These are phyloP conservation scores for Tiliqua scincoides DNA, from an alignment of 2,113 vertebrate species.

Conservation along the genomic window DNA sequence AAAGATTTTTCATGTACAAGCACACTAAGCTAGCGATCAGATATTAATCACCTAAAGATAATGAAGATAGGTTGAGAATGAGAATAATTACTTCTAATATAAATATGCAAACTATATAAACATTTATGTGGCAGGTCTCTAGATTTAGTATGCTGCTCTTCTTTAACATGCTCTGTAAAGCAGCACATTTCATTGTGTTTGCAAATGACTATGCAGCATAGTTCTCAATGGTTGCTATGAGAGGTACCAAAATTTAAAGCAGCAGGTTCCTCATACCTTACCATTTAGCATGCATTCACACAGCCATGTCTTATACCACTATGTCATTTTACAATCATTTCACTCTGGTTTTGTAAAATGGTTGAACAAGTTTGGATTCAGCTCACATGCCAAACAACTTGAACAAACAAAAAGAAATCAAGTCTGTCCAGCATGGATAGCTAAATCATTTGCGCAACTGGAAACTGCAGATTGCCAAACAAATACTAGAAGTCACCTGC, in stretches of 20 bases:
- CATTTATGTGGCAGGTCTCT: not conserved
- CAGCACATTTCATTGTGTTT: not conserved
- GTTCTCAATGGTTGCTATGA: constrained; percentile 1
- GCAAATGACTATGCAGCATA: not conserved
- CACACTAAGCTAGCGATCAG: not conserved
- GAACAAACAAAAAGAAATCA: not conserved
- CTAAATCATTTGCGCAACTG: not conserved
- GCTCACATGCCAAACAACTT: not conserved
- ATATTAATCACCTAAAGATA: constrained; percentile 9
- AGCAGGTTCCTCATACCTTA: not conserved
- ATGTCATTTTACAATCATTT: not conserved
- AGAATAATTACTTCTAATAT: not conserved
- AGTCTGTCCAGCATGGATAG: not conserved
- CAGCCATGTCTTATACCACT: not conserved
- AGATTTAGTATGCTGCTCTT: not conserved
- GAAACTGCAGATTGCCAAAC: not conserved
- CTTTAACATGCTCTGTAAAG: not conserved
- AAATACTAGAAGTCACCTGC: not conserved
- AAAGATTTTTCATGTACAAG: too few relatives aligned
- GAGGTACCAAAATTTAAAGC: not conserved
- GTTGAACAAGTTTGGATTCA: not conserved
- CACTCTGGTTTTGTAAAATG: not conserved
- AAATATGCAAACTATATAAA: not conserved
- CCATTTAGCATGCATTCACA: not conserved
- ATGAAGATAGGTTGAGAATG: not conserved